Evolutionary conservation across 2,113 vertebrate genomes (phyloP), one percentile per base, ranked within the genome.

Genomic region (Solea solea): DNA sequence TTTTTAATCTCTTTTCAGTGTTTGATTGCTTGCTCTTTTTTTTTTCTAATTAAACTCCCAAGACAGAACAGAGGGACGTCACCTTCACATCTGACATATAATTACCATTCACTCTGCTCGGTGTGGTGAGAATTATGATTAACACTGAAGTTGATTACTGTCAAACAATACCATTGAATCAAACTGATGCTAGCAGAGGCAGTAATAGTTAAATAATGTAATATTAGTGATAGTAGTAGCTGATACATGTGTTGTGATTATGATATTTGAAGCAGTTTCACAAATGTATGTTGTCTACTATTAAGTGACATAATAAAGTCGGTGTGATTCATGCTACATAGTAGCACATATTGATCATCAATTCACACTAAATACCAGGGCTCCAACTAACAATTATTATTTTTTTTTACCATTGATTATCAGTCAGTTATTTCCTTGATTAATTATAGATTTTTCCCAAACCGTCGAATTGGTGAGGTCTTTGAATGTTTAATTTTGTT

Each of bases 31-130:
- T 21, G 21, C 21, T 21, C n/a, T n/a, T n/a, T 21, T 21, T 54
- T 54, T 54, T 34, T 54, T 12, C 51, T 54, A 54, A 60, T 60
- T 45, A 42, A 59, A 60, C 12, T 25, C 15, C 28, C 54, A 56
- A 0, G 27, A 55, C 11, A 4, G 9, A 57, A 57, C 25, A 10
- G 15, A 40, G 49, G 56, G 57, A 57, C 39, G 52, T 57, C 60
- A 46, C 60, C 60, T 45, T 64, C 12, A 52, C 13, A 27, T 21
- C 25, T 16, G 39, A 64, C 34, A 34, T 50, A 14, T 50, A 14
- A 49, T 53, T 41, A 48, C 49, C 13, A 8, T 21, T 66, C 74
- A 40, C 0, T 58, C 65, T 39, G 39, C 48, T 56, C 7, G 57
- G 13, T 10, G 54, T 12, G 8, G 9, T 12, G 7, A 41, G 12